Evolutionary conservation across 2,797 vertebrate genomes (phyloP).

Genomic region (Mormyrops boulengeri): DNA sequence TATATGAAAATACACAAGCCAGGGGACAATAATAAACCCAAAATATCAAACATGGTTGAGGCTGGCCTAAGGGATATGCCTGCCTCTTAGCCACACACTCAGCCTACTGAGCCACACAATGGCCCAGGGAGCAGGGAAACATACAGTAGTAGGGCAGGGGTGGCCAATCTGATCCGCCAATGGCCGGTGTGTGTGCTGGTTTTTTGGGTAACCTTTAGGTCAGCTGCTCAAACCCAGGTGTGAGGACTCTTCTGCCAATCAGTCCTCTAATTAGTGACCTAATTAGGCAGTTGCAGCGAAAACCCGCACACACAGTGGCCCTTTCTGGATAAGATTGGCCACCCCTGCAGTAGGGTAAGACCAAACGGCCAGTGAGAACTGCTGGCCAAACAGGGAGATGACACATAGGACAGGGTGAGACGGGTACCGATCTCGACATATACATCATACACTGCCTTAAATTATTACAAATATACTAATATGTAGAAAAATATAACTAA

Average conservation of each 20-base stretch:
- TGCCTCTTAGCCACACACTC: background rate
- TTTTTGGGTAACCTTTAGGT: no score
- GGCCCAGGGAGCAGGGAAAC: background rate
- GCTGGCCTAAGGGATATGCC: background rate
- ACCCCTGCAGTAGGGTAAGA: background rate
- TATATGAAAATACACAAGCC: background rate
- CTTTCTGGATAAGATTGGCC: no score
- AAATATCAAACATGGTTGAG: no score
- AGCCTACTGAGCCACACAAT: background rate
- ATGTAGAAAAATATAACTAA: background rate
- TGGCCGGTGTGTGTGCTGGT: no score
- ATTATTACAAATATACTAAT: background rate
- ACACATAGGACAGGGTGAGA: background rate
- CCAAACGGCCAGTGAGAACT: background rate
- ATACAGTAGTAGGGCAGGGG: no score
- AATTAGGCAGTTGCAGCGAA: no score
- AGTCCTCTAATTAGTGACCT: no score
- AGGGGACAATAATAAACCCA: background rate
- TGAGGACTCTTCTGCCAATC: no score
- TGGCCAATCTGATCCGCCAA: no score
- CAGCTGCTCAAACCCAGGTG: no score
- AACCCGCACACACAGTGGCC: no score
- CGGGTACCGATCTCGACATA: background rate
- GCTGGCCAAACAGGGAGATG: background rate
- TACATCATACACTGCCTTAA: background rate